Conservation (phyloP, 2,113 vertebrate genomes). For the Indicator maculatus region DNA sequence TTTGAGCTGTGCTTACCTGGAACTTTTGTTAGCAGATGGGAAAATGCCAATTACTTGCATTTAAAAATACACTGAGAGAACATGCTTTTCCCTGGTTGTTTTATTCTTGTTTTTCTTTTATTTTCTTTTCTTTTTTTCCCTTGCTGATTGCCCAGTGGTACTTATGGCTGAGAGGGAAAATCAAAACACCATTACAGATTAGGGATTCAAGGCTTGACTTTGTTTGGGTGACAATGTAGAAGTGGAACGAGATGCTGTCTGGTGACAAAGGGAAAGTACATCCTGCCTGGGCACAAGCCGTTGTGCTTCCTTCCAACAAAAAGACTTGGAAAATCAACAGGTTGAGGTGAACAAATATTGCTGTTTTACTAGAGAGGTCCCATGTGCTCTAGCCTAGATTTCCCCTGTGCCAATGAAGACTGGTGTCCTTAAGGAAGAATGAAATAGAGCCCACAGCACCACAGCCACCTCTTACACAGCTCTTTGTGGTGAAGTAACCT, state of each 20-base stretch:
- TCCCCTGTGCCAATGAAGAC: neutral
- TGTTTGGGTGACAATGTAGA: constrained; percentile 72
- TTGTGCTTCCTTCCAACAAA: neutral
- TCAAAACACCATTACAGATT: constrained; percentile 75
- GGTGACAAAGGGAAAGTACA: constrained; percentile 5
- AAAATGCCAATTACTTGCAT: constrained; percentile 73
- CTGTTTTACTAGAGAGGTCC: neutral
- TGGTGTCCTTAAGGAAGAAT: neutral
- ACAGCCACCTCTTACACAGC: accelerated
- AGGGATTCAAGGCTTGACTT: constrained; percentile 68
- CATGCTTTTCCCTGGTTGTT: neutral
- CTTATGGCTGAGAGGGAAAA: constrained; percentile 72
- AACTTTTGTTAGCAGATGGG: constrained; percentile 31
- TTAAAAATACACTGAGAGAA: constrained; percentile 74
- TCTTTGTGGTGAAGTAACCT: neutral
- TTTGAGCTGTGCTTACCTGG: constrained; percentile 46
- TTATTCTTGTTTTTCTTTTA: neutral
- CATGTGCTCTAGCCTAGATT: neutral
- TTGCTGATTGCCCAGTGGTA: constrained; percentile 72
- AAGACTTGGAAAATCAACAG: neutral
- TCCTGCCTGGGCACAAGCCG: neutral
- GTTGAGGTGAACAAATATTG: neutral
- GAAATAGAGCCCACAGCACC: accelerated
- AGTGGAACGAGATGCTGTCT: constrained; percentile 11
- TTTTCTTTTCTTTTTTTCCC: neutral